phyloP scores from a whole-genome alignment of 2,113 vertebrate genomes.

The Myotis davidii region DNA sequence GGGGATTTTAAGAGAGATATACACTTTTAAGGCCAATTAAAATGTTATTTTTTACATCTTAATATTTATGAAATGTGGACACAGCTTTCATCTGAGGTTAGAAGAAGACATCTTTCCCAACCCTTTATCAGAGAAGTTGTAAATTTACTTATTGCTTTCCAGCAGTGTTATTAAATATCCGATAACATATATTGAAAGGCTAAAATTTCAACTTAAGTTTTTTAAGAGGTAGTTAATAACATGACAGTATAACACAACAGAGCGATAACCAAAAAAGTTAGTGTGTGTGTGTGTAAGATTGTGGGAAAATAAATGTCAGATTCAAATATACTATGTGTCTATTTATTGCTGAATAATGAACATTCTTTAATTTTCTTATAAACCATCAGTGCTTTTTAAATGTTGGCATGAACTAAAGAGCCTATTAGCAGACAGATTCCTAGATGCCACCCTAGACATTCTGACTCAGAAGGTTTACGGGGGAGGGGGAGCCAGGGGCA shows the following conservation, averaged over 20 bases:
- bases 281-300: not conserved
- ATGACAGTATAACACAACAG: not conserved
- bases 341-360: not conserved
- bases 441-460: not conserved
- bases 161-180: not conserved
- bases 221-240: not conserved
- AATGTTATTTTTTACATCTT: not conserved
- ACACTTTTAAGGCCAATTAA: not conserved
- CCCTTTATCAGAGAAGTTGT: not conserved
- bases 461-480: not conserved
- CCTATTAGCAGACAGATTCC: not conserved
- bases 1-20: not conserved
- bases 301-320: not conserved
- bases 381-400: not conserved
- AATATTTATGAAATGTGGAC: not conserved
- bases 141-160: not conserved
- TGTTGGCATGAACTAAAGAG: not conserved
- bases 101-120: not conserved
- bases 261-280: not conserved
- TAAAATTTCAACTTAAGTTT: not conserved
- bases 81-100: not conserved
- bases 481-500: fast-evolving
- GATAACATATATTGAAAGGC: not conserved
- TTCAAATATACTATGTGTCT: not conserved
- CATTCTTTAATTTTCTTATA: not conserved